Evolutionary conservation across 2,797 vertebrate genomes (phyloP).

Genomic region (Syngnathus rostellatus): DNA sequence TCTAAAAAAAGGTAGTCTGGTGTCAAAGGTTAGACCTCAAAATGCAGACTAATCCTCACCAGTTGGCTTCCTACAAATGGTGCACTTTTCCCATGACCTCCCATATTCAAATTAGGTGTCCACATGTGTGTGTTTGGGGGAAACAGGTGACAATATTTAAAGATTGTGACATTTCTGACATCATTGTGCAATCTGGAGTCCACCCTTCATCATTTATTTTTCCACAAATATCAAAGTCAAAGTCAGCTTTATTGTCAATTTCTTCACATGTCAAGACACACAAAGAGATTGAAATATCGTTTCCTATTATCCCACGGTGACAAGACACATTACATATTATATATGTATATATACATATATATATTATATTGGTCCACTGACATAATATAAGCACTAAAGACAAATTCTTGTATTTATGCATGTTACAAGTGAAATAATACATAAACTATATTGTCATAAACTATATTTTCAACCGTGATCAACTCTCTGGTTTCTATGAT

Average conservation of each 20-base stretch:
- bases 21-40: constrained; percentile 49
- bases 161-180: constrained; percentile 29
- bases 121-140: constrained; percentile 17
- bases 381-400: no score
- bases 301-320: no score
- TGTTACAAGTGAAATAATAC: no score
- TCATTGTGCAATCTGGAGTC: constrained; percentile 5
- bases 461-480: background rate
- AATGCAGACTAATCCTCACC: constrained; percentile 43
- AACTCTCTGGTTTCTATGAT: background rate
- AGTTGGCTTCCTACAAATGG: constrained; percentile 59
- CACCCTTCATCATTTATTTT: background rate
- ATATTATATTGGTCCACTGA: no score
- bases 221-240: background rate
- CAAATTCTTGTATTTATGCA: constrained; percentile 10
- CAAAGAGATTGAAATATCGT: no score
- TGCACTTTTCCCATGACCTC: constrained; percentile 56
- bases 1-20: background rate
- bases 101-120: constrained; percentile 27
- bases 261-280: no score
- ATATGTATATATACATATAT: no score
- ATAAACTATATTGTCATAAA: no score
- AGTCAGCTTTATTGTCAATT: no score
- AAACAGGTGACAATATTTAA: constrained; percentile 42
- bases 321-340: no score